phyloP scores from a whole-genome alignment of 2,888 invertebrate species.

The Melanostoma scalare region DNA sequence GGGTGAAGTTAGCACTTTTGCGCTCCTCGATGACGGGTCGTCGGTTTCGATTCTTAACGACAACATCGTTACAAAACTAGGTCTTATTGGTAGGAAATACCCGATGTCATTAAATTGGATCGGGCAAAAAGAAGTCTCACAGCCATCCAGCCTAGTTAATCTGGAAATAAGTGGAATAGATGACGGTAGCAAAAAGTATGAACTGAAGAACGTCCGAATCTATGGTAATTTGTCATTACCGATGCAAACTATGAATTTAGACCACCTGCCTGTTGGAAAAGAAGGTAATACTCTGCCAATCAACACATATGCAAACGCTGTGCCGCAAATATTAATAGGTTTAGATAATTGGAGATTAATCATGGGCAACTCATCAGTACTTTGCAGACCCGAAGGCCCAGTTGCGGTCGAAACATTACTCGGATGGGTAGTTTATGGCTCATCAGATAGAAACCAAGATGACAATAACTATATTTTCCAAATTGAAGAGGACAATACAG shows the following conservation, averaged over 20 bases:
- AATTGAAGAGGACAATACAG: not conserved
- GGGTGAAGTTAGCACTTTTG: not conserved
- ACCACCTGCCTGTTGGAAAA: not conserved
- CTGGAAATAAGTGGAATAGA: constrained; percentile 1
- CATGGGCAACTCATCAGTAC: not conserved
- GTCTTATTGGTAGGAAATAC: not conserved
- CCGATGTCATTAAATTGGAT: constrained; percentile 7
- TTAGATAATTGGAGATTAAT: not conserved
- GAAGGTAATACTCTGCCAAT: not conserved
- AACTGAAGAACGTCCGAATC: constrained; percentile 4
- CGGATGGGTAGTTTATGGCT: constrained; percentile 18
- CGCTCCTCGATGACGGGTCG: constrained; percentile 10
- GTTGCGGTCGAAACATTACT: not conserved
- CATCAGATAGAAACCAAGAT: not conserved
- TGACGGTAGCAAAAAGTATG: not conserved
- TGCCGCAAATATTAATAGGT: constrained; percentile 9
- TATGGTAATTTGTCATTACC: not conserved
- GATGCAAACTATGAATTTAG: constrained; percentile 3
- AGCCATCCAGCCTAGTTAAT: not conserved
- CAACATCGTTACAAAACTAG: not conserved
- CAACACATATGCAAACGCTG: not conserved
- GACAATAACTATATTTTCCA: not conserved
- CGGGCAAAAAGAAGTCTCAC: not conserved
- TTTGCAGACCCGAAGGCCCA: not conserved
- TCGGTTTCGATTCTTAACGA: constrained; percentile 17